Base-by-base conservation (phyloP, 2,113 vertebrate genomes). In the Sterna hirundo region DNA sequence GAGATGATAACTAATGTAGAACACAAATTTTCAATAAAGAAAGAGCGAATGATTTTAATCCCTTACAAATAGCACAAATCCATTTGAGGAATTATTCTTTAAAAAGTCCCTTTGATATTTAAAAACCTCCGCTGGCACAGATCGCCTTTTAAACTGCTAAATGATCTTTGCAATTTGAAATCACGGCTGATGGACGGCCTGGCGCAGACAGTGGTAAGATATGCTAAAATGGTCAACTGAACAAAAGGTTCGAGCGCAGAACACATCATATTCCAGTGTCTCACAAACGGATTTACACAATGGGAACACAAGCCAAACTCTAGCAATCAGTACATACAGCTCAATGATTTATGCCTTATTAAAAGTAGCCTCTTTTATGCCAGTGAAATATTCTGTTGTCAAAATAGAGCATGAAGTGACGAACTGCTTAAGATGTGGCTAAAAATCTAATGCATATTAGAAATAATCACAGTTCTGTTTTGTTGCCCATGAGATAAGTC, bases 51-150 rank as follows among this genome's bases (percentile, higher is more conserved):
- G 4, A 76, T 26, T 81, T 72, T 89, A 91, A 96, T 85, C 79
- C 88, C 89, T 82, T 52, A 18, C 62, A 89, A 86, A 87, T 4
- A 92, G 62, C 65, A 78, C 52, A 83, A n/a, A 93, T 61, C 90
- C 80, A 87, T 38, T 89, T 82, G 68, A 96, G 89, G 84, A 52
- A 77, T 32, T 26, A 58, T 76, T 76, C 89, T 83, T 94, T 74
- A 25, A 54, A 36, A 83, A 92, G 58, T 38, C 54, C 38, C 62
- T 91, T 94, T 93, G 83, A 89, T 84, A 94, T 61, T 90, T 76
- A 75, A 94, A 95, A 25, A 22, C 36, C 36, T 93, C 57, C 42
- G 42, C 22, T 84, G 61, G 57, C 78, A 72, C 15, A 13, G 62
- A 86, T 10, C 34, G 74, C 90, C 86, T 95, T 94, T 93, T 58